A percentile compares a stretch with the other conserved stretches of the same genome.
Evolutionary conservation across 2,888 invertebrate genomes (phyloP).

Genomic region (Phyllotreta striolata): DNA sequence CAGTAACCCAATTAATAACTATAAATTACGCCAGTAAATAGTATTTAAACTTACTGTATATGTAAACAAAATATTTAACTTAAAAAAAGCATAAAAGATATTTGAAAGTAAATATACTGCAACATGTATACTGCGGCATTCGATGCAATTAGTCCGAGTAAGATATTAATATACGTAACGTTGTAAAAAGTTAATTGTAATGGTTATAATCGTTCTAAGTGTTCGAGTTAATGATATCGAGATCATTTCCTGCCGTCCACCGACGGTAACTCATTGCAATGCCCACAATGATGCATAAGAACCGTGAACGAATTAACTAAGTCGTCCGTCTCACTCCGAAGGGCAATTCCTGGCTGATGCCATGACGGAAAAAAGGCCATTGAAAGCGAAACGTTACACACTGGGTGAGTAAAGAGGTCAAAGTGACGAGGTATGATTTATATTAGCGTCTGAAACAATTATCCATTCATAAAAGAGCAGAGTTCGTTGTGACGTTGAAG

Average conservation of each 20-base stretch:
- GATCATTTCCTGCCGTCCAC: conserved; percentile 13
- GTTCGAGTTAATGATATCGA: conserved; percentile 6
- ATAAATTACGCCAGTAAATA: no score
- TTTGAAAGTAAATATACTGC: no score
- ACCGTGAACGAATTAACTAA: conserved; percentile 9
- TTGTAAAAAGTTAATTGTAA: conserved; percentile 3
- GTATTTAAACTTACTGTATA: no score
- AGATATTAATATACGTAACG: no score
- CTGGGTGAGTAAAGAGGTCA: conserved; percentile 16
- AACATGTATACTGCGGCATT: no score
- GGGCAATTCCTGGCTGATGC: conserved; percentile 13
- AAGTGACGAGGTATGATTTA: conserved; percentile 8
- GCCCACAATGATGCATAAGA: conserved; percentile 7
- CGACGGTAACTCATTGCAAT: neutral
- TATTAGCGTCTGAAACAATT: neutral
- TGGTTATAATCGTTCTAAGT: conserved; percentile 10
- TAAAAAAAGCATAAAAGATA: no score
- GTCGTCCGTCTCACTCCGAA: conserved; percentile 3
- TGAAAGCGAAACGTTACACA: conserved; percentile 14
- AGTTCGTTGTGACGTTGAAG: no score
- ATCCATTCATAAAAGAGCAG: no score
- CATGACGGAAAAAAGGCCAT: conserved; percentile 5
- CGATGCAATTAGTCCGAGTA: no score
- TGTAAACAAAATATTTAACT: no score
- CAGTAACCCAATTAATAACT: no score